Evolutionary conservation across 37 sponge, comb jelly and placozoan species (phyloP), one percentile per base, ranked within the genome.

Genomic region (Oscarella lobularis): DNA sequence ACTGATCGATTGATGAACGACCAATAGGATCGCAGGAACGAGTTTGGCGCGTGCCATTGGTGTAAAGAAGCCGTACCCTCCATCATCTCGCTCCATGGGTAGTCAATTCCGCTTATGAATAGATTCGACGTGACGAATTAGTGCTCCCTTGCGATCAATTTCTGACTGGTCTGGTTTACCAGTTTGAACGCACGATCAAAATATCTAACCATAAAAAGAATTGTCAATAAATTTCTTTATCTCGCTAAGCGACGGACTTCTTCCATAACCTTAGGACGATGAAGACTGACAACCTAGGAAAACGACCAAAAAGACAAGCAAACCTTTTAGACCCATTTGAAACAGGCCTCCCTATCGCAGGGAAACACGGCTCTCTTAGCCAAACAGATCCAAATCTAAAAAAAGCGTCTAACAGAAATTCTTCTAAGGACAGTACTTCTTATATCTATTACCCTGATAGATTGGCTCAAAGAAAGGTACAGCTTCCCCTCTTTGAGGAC

Each of bases 271-370:
- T 92, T 36, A n/a, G n/a, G n/a, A n/a, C n/a, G n/a, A n/a, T n/a
- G n/a, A n/a, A n/a, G n/a, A n/a, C n/a, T n/a, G n/a, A n/a, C n/a
- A n/a, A n/a, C n/a, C n/a, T n/a, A n/a, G n/a, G n/a, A n/a, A n/a
- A n/a, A n/a, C n/a, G n/a, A n/a, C n/a, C n/a, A n/a, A n/a, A n/a
- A n/a, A n/a, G n/a, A n/a, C n/a, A n/a, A n/a, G n/a, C n/a, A n/a
- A n/a, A 90, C 92, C 89, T 85, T 90, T 35, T 85, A 84, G 81
- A 92, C 88, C 93, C 93, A 92, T 60, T 76, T 88, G 77, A 87
- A 89, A 41, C 90, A 85, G 2, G 87, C 84, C n/a, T 89, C 93
- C 31, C 82, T 79, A 72, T 92, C 93, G n/a, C 73, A 75, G 33
- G 81, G 66, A 66, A 86, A 88, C 29, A 88, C 89, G 14, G 89